Evolutionary conservation across 2,113 vertebrate genomes (phyloP), one percentile per base, ranked within the genome.

Genomic region (Xiphias gladius): DNA sequence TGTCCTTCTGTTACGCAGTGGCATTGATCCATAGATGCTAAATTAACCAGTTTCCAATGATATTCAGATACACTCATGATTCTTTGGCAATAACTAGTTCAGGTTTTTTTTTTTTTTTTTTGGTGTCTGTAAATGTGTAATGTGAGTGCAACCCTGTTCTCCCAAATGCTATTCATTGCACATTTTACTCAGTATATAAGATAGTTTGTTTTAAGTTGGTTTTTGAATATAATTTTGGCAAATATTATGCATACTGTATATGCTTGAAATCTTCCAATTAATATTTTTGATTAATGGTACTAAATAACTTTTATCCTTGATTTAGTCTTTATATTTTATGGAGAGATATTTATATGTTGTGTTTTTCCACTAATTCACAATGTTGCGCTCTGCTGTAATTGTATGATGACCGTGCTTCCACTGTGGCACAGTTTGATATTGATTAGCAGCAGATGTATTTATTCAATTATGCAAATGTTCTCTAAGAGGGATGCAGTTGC

Each of bases 381-480:
- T 70, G 62, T 80, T 91, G 86, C 83, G 77, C 77, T 89, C 84
- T 91, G 91, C 87, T 92, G 85, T 84, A 65, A 72, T 84, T 88
- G 80, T 77, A 92, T 93, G 89, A 93, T 39, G 83, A 86, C 84
- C 16, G 91, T 86, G 91, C 66, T 77, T 70, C 37, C 48, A 39
- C 62, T 64, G 26, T 52, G 35, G 72, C 81, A 68, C 87, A 35
- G 84, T 94, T 90, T 90, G 90, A 94, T 84, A 78, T 82, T 28
- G 61, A 85, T 86, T 66, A 71, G 73, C 90, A 89, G 91, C 90
- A 92, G 89, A 92, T 91, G 92, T 94, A 94, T 94, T 93, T 94
- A 95, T 95, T 94, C 80, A 86, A 19, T 89, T 93, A 93, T 95
- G 92, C 91, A 94, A 92, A 86, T 86, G 76, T 82, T 91, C 66